phyloP scores from a whole-genome alignment of 2,797 vertebrate species.

The Alectoris magna region DNA sequence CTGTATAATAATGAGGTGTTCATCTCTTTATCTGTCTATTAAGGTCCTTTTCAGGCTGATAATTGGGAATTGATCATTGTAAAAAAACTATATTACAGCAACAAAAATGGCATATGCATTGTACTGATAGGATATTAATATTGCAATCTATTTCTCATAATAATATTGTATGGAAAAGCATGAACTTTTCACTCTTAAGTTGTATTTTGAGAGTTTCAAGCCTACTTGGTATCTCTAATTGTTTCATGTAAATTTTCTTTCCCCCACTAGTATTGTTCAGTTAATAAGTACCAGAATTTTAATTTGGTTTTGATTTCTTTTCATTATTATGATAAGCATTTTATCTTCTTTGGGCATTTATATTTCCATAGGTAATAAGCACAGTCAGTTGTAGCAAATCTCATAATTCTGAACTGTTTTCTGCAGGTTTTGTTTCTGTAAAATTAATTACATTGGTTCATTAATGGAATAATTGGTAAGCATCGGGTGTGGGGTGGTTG shows the following conservation, averaged over 20 bases:
- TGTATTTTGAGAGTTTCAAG: conserved; percentile 69
- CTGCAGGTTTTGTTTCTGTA: conserved; percentile 34
- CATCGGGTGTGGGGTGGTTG: background rate
- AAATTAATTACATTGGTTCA: conserved; percentile 71
- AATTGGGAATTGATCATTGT: conserved; percentile 78
- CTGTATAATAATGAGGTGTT: conserved; percentile 72
- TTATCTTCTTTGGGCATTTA: conserved; percentile 73
- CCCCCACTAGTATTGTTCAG: conserved; percentile 60
- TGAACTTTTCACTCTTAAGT: conserved; percentile 75
- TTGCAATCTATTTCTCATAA: conserved; percentile 71
- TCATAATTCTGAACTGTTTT: conserved; percentile 61
- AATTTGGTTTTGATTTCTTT: conserved; percentile 67
- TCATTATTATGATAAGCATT: conserved; percentile 56
- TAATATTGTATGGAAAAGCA: conserved; percentile 60
- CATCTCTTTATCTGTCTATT: conserved; percentile 77
- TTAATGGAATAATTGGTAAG: conserved; percentile 37
- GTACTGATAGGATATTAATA: conserved; percentile 76
- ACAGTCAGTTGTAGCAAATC: conserved; percentile 48
- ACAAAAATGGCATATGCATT: conserved; percentile 75
- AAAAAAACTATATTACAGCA: conserved; percentile 71
- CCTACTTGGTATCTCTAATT: conserved; percentile 73
- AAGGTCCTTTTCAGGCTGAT: conserved; percentile 78
- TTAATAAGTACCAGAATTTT: conserved; percentile 70
- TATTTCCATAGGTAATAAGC: conserved; percentile 73
- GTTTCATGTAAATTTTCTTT: conserved; percentile 72